These are phyloP conservation scores for Psilanteris sp. DNA, from an alignment of 1,140 invertebrate genomes.

Conservation along the genomic window DNA sequence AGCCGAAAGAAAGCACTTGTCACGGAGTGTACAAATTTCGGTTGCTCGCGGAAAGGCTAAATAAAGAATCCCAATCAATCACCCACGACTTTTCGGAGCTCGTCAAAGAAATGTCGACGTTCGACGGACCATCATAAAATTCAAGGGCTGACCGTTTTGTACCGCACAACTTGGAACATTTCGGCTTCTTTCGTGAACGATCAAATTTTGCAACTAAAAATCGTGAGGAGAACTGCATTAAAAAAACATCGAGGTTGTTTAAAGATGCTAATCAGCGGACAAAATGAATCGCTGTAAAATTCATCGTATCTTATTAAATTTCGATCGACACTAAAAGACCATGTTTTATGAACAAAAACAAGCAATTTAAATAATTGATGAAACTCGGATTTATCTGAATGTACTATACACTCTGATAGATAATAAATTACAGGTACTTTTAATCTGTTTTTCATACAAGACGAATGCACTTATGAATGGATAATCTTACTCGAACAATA, in stretches of 20 bases:
- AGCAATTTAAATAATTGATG: no score
- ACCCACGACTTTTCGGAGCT: conserved; percentile 18
- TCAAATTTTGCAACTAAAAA: no score
- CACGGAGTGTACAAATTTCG: no score
- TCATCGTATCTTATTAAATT: no score
- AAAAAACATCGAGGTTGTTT: no score
- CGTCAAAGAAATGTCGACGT: conserved; percentile 24
- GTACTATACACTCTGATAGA: not conserved
- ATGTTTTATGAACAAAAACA: no score
- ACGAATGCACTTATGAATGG: conserved; percentile 20
- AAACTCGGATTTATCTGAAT: not conserved
- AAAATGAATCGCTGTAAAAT: no score
- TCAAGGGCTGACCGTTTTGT: conserved; percentile 26
- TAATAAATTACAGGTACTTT: conserved; percentile 1
- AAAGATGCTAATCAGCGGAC: no score
- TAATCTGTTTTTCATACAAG: conserved; percentile 9
- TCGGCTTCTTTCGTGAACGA: not conserved
- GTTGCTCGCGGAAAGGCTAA: conserved; percentile 21
- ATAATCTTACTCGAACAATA: conserved; percentile 27
- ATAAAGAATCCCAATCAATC: conserved; percentile 46
- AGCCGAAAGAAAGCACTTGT: conserved; percentile 22
- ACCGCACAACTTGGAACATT: not conserved
- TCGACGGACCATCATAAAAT: conserved; percentile 17
- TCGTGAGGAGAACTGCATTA: no score
- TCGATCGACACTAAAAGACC: no score